Conservation (phyloP, 2,113 vertebrate genomes). For the Nicator chloris region DNA sequence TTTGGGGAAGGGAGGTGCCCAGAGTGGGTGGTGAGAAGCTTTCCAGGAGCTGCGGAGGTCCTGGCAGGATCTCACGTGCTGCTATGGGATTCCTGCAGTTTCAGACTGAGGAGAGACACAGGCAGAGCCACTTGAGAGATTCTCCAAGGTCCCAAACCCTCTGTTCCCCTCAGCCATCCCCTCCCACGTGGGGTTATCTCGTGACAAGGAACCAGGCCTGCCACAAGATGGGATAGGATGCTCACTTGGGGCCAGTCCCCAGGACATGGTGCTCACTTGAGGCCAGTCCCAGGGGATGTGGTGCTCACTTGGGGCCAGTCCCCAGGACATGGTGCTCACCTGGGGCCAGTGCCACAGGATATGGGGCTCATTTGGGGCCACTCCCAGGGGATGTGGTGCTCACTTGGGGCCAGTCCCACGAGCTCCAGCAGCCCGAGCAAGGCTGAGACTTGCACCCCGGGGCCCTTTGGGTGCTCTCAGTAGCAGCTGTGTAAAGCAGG, state of each 20-base stretch:
- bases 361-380: neutral
- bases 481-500: neutral
- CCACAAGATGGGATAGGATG: fast-evolving
- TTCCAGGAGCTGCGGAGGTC: neutral
- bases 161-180: neutral
- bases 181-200: neutral
- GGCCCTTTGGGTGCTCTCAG: neutral
- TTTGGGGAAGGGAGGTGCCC: neutral
- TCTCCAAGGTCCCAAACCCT: neutral
- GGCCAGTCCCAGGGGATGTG: neutral
- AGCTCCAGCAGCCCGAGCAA: neutral
- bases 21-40: neutral
- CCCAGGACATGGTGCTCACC: fast-evolving
- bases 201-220: neutral
- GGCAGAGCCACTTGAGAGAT: neutral
- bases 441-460: neutral
- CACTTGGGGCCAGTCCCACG: fast-evolving
- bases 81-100: fast-evolving
- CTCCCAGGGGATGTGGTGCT: fast-evolving
- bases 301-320: fast-evolving
- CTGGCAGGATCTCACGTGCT: neutral
- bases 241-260: neutral
- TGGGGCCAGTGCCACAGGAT: neutral
- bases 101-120: neutral
- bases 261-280: neutral